These are phyloP conservation scores for Pollenia griseotomentosa DNA, from an alignment of 2,888 invertebrate genomes.

Conservation along the genomic window DNA sequence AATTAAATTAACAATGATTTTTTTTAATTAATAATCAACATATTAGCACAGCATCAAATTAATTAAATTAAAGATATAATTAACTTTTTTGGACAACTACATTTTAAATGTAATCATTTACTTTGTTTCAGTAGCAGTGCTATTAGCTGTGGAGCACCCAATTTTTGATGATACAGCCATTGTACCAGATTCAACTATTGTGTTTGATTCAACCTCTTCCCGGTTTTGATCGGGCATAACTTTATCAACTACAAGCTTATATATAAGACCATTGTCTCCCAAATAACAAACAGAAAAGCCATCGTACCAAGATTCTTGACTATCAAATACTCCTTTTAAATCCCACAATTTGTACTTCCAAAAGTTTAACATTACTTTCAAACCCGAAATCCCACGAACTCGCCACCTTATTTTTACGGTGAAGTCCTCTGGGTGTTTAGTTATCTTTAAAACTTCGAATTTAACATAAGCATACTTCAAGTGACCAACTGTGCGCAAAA, in stretches of 20 bases:
- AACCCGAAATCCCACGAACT: constrained; percentile 91
- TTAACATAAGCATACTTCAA: constrained; percentile 94
- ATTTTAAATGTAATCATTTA: constrained; percentile 18
- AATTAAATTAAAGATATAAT: constrained; percentile 26
- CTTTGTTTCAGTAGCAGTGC: constrained; percentile 38
- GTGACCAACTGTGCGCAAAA: constrained; percentile 91
- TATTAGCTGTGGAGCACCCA: constrained; percentile 48
- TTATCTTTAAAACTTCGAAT: constrained; percentile 94
- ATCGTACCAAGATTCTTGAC: constrained; percentile 94
- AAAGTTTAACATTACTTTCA: constrained; percentile 91
- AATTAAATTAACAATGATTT: constrained; percentile 3
- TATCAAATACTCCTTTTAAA: constrained; percentile 87
- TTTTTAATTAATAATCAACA: constrained; percentile 46
- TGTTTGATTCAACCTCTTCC: constrained; percentile 68
- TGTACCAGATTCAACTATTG: constrained; percentile 51
- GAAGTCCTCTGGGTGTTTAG: constrained; percentile 92
- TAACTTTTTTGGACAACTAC: constrained; percentile 18
- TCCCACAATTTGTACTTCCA: constrained; percentile 94
- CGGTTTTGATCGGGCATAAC: constrained; percentile 90
- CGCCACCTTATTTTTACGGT: constrained; percentile 95
- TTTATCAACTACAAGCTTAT: constrained; percentile 94
- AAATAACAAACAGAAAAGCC: constrained; percentile 96
- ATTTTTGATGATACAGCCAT: constrained; percentile 70
- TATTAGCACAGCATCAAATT: constrained; percentile 52
- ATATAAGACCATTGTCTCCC: constrained; percentile 90